Conservation (phyloP, 2,797 vertebrate species). For the Microctenopoma lineatum region DNA sequence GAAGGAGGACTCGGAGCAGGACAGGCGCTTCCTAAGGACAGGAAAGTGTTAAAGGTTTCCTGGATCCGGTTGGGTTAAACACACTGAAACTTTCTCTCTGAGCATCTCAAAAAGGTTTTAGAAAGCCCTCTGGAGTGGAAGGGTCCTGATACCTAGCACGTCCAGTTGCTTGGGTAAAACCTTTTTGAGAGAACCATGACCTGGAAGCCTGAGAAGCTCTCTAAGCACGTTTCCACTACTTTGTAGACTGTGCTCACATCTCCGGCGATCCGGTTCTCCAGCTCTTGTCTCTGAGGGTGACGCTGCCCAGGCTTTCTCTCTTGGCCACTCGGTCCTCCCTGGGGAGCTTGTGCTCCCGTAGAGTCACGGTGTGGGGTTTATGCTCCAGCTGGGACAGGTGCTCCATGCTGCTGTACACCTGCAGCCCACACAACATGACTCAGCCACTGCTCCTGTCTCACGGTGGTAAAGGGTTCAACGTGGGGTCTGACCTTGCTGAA, state of each 20-base stretch:
- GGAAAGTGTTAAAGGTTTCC: neutral
- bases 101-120: too few relatives aligned
- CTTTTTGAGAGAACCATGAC: too few relatives aligned
- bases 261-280: slow-evolving; percentile 90
- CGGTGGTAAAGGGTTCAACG: neutral
- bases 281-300: slow-evolving; percentile 90
- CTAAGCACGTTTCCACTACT: too few relatives aligned
- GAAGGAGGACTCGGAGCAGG: slow-evolving; percentile 88
- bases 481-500: slow-evolving; percentile 90
- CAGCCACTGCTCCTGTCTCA: neutral
- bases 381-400: slow-evolving; percentile 92
- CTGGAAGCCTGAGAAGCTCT: too few relatives aligned
- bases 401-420: slow-evolving; percentile 97
- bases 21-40: slow-evolving; percentile 88
- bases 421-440: slow-evolving; percentile 13
- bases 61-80: too few relatives aligned
- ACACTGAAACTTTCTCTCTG: too few relatives aligned
- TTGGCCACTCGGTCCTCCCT: slow-evolving; percentile 87
- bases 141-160: too few relatives aligned
- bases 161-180: too few relatives aligned
- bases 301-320: slow-evolving; percentile 88
- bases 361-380: slow-evolving; percentile 83
- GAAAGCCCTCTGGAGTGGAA: too few relatives aligned
- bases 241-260: slow-evolving; percentile 80
- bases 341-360: slow-evolving; percentile 86